A percentile compares a stretch with the other conserved stretches of the same genome.
Evolutionary conservation across 2,888 invertebrate species (phyloP).

Genomic region (Pollenia angustigena): DNA sequence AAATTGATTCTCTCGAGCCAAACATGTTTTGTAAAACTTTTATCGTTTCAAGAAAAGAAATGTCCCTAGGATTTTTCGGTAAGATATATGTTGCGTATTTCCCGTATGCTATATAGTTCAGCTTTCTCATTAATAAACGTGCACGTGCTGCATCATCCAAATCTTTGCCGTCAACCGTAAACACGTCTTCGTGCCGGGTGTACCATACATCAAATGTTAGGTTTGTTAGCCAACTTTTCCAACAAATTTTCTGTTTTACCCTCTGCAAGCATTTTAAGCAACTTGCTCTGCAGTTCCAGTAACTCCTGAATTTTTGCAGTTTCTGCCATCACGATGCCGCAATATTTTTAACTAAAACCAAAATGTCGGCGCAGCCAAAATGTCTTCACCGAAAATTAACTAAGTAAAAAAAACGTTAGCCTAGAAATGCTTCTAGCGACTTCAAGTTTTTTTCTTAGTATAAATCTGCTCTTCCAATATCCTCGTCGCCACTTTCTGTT

Average conservation of each 20-base stretch:
- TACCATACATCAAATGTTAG: slow-evolving; percentile 2
- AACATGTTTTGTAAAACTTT: too few species aligned
- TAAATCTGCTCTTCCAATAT: neutral
- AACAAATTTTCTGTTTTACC: neutral
- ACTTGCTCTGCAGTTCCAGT: neutral
- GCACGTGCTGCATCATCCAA: neutral
- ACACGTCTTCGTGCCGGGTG: neutral
- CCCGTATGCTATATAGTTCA: neutral
- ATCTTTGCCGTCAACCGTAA: neutral
- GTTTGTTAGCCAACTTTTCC: neutral
- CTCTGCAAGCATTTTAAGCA: neutral
- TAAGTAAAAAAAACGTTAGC: too few species aligned
- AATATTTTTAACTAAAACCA: neutral
- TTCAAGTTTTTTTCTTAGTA: too few species aligned
- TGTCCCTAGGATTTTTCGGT: too few species aligned
- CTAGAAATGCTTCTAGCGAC: too few species aligned
- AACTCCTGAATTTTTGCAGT: neutral
- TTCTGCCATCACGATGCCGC: slow-evolving; percentile 1
- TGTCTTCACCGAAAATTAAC: too few species aligned
- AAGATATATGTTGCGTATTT: neutral
- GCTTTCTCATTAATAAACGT: neutral
- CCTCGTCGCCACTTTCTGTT: slow-evolving; percentile 9
- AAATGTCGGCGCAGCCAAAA: too few species aligned
- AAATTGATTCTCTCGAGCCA: too few species aligned
- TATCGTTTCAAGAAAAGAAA: too few species aligned